Conservation (phyloP, 1,140 invertebrate species). For the Aphidius ervi region DNA sequence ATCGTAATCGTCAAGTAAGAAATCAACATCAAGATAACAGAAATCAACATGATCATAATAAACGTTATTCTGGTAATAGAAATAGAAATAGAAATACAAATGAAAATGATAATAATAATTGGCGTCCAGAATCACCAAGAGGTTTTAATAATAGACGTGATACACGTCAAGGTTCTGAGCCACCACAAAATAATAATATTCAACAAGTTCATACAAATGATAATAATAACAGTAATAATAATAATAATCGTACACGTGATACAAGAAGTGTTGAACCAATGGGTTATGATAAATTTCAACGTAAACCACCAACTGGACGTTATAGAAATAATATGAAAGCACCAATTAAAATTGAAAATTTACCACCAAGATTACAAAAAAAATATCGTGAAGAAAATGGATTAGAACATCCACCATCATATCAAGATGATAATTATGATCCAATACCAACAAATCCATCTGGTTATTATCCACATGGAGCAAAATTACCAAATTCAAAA, state of each 20-base stretch:
- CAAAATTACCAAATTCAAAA: slow-evolving; percentile 33
- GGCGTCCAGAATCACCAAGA: slow-evolving; percentile 45
- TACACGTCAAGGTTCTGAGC: slow-evolving; percentile 54
- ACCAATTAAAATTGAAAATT: slow-evolving; percentile 44
- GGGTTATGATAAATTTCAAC: slow-evolving; percentile 50
- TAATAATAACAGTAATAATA: slow-evolving; percentile 39
- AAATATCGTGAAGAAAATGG: slow-evolving; percentile 55
- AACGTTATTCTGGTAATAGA: slow-evolving; percentile 41
- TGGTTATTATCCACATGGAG: slow-evolving; percentile 29
- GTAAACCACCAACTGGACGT: slow-evolving; percentile 57
- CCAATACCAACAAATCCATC: slow-evolving; percentile 21
- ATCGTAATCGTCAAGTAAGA: slow-evolving; percentile 24
- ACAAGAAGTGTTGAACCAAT: slow-evolving; percentile 55
- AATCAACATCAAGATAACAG: slow-evolving; percentile 30
- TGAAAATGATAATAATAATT: slow-evolving; percentile 40
- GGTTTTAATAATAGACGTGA: slow-evolving; percentile 40
- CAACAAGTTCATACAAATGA: slow-evolving; percentile 39
- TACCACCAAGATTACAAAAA: slow-evolving; percentile 55
- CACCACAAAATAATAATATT: slow-evolving; percentile 44
- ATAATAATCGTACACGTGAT: slow-evolving; percentile 50
- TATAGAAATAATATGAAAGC: slow-evolving; percentile 43
- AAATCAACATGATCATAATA: slow-evolving; percentile 36
- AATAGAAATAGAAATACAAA: slow-evolving; percentile 37
- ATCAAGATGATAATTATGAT: neutral
- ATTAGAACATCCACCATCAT: slow-evolving; percentile 28